Base-by-base conservation (phyloP, 2,888 invertebrate genomes). In the Andrena haemorrhoa region DNA sequence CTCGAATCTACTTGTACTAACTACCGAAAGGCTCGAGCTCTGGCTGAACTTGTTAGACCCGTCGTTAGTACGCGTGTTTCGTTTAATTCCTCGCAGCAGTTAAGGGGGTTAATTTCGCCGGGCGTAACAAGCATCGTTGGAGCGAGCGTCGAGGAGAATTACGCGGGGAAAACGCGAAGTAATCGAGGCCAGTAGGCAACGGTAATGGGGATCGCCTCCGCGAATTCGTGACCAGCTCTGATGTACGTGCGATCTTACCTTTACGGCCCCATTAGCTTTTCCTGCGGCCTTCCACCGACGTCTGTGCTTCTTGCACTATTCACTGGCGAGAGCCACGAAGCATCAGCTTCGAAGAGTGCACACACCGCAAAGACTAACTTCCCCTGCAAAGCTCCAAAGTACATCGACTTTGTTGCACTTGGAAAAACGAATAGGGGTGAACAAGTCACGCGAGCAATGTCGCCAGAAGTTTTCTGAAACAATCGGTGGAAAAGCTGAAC, bases 211-310 rank as follows among this genome's bases (percentile, higher is more conserved):
- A 75, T 80, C 74, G 77, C 70, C 79, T 74, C 83, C 71, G 69
- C 53, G 79, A 76, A 80, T 82, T 79, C 79, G 79, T 61, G 58
- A 29, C 47, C 58, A 56, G 58, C 73, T 63, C 41, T 31, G 49
- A 41, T 58, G 56, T 70, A 80, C 78, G 79, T 77, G 81, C 66
- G 65, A 85, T 86, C 81, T 77, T 72, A 79, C 77, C 72, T 78
- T 86, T 81, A 81, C 77, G 86, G 73, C 73, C 81, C 73, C 84
- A 77, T 88, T 86, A 88, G 53, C 51, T 58, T 79, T 61, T 47
- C 51, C 47, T 0, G 66, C 33, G 35, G 65, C 61, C 72, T 51
- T 66, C 47, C 47, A 23, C 20, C 56, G 58, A 41, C 41, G 8
- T 66, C 60, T 23, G 49, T 20, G 8, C 5, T 23, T 41, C 8